These are phyloP conservation scores for Cynopterus sphinx DNA, from an alignment of 2,797 vertebrate genomes.

Conservation along the genomic window DNA sequence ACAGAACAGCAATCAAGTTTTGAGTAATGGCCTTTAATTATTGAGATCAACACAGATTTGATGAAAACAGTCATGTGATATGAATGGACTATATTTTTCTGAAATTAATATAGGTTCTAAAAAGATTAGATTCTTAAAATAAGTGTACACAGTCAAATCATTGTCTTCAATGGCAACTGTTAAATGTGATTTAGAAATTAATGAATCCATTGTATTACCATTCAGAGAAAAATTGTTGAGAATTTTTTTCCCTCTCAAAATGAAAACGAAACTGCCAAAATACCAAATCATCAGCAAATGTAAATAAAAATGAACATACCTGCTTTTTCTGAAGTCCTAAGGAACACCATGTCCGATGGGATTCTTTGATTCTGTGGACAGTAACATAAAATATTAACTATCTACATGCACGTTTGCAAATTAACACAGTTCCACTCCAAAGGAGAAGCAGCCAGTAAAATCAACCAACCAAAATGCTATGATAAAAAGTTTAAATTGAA, in stretches of 20 bases:
- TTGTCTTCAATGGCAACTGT: slow-evolving; percentile 1
- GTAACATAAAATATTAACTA: slow-evolving; percentile 54
- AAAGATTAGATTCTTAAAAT: not conserved
- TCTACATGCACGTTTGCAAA: not conserved
- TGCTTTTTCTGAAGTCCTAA: slow-evolving; percentile 97
- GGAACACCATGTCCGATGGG: slow-evolving; percentile 98
- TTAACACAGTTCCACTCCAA: slow-evolving; percentile 3
- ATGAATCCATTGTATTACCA: not conserved
- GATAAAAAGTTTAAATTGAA: slow-evolving; percentile 75
- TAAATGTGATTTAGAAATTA: slow-evolving; percentile 35
- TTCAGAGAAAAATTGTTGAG: not conserved
- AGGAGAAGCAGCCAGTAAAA: slow-evolving; percentile 42
- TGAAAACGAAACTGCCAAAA: slow-evolving; percentile 49
- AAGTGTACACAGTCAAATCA: not conserved
- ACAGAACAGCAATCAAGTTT: not conserved
- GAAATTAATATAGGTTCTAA: not conserved
- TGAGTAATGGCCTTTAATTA: not conserved
- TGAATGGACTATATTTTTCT: too few relatives aligned
- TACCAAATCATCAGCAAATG: not conserved
- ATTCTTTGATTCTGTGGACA: slow-evolving; percentile 95
- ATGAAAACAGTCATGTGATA: not conserved
- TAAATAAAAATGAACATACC: slow-evolving; percentile 86
- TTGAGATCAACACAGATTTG: not conserved
- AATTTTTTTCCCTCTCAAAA: slow-evolving; percentile 43
- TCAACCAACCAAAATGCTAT: slow-evolving; percentile 69